Percentiles rank a stretch among this genome's conserved stretches.
phyloP scores from a whole-genome alignment of 2,797 vertebrate genomes.

The Gallinago stenura region DNA sequence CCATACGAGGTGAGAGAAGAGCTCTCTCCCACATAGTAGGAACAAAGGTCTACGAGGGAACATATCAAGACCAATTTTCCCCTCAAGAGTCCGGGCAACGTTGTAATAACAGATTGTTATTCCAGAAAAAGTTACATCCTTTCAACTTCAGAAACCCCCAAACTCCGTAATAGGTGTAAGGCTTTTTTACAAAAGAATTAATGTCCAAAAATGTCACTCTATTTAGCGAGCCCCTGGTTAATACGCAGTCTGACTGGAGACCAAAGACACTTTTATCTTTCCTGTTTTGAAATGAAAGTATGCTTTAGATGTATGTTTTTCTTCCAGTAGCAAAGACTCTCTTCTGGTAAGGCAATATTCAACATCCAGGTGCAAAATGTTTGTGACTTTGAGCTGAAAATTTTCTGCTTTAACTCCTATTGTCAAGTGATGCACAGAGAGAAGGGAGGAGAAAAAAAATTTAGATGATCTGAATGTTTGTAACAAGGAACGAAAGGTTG shows the following conservation, averaged over 20 bases:
- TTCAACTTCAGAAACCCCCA: neutral
- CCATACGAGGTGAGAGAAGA: neutral
- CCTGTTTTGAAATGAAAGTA: neutral
- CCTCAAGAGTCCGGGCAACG: accelerated
- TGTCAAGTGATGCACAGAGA: accelerated
- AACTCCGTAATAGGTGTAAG: neutral
- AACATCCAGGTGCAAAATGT: neutral
- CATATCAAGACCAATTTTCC: neutral
- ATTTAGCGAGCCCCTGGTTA: no score
- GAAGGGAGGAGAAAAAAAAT: neutral
- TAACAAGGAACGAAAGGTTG: neutral
- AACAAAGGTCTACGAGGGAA: neutral
- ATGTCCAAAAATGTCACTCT: neutral
- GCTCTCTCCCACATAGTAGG: neutral
- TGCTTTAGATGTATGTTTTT: neutral
- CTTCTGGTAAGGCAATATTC: neutral
- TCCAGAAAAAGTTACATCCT: neutral
- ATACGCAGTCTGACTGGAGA: neutral
- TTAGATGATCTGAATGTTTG: neutral
- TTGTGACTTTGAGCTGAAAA: neutral
- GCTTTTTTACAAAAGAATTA: neutral
- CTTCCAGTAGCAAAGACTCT: neutral
- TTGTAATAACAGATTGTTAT: neutral
- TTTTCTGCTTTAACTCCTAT: neutral
- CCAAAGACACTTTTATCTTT: neutral